phyloP scores from a whole-genome alignment of 2,113 vertebrate species.

The Xenus cinereus region DNA sequence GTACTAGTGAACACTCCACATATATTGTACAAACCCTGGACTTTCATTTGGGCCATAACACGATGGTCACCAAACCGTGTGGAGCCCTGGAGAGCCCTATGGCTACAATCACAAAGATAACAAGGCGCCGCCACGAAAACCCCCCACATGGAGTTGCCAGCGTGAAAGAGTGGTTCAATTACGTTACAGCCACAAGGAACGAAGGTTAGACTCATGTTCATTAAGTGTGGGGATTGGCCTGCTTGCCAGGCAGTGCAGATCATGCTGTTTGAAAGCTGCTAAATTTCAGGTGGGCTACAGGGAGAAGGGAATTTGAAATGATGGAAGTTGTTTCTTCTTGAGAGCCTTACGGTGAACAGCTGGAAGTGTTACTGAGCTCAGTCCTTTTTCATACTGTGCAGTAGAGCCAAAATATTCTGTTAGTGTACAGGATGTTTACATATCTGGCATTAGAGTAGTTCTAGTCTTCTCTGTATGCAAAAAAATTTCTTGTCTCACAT shows the following conservation, averaged over 20 bases:
- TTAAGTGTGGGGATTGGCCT: neutral
- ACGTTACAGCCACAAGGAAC: constrained; percentile 95
- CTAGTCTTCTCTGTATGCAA: neutral
- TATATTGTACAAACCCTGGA: constrained; percentile 97
- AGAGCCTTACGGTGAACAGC: neutral
- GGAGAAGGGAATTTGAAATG: neutral
- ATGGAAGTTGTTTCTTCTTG: neutral
- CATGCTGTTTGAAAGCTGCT: neutral
- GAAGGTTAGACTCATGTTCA: constrained; percentile 80
- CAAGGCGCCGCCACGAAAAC: constrained; percentile 92
- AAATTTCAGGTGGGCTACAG: neutral
- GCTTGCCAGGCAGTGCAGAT: neutral
- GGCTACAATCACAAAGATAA: constrained; percentile 99
- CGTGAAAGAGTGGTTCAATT: constrained; percentile 98
- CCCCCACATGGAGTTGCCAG: constrained; percentile 96
- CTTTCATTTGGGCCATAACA: constrained; percentile 97
- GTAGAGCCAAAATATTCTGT: neutral
- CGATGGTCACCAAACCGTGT: constrained; percentile 97
- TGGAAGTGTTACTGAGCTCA: neutral
- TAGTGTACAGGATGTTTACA: neutral
- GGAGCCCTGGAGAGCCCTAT: constrained; percentile 96
- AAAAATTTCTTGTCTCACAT: neutral
- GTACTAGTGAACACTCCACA: constrained; percentile 91
- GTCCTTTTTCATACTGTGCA: neutral
- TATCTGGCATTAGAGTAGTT: neutral